Evolutionary conservation across 2,113 vertebrate genomes (phyloP).

Genomic region (Tragelaphus strepsiceros): DNA sequence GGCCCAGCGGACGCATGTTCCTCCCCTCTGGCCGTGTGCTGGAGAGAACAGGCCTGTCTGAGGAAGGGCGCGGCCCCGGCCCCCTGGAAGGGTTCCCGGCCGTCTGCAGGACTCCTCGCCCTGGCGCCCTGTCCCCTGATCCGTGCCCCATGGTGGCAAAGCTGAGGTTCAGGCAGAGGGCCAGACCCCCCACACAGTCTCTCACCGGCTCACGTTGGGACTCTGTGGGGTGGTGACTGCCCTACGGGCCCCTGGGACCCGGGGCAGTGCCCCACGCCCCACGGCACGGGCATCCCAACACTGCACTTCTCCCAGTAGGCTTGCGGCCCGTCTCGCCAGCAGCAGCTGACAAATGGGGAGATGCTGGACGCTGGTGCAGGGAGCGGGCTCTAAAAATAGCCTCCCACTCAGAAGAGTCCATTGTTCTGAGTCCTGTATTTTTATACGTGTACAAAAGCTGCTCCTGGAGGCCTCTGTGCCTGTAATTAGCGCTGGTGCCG

Average conservation of each 20-base stretch:
- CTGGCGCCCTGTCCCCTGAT: not conserved
- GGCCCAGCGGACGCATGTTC: not conserved
- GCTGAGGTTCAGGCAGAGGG: not conserved
- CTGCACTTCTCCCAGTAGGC: not conserved
- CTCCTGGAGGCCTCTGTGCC: not conserved
- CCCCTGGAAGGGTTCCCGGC: not conserved
- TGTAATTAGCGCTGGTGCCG: not conserved
- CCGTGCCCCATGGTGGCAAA: not conserved
- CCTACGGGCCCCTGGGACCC: not conserved
- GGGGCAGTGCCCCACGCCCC: rapidly evolving
- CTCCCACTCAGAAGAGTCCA: not conserved
- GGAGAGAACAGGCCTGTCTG: not conserved
- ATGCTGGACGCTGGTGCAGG: not conserved
- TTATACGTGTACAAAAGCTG: not conserved
- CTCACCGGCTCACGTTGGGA: rapidly evolving
- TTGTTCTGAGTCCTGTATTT: conserved; percentile 20
- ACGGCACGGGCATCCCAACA: not conserved
- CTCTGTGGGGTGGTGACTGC: not conserved
- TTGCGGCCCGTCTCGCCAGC: rapidly evolving
- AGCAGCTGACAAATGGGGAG: conserved; percentile 11
- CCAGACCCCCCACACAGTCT: not conserved
- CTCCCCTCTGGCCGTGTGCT: not conserved
- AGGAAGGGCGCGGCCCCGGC: not conserved
- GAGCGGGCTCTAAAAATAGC: conserved; percentile 22
- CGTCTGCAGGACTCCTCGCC: not conserved